Evolutionary conservation across 2,888 invertebrate species (phyloP).

Genomic region (Pycnomerus fuliginosus): DNA sequence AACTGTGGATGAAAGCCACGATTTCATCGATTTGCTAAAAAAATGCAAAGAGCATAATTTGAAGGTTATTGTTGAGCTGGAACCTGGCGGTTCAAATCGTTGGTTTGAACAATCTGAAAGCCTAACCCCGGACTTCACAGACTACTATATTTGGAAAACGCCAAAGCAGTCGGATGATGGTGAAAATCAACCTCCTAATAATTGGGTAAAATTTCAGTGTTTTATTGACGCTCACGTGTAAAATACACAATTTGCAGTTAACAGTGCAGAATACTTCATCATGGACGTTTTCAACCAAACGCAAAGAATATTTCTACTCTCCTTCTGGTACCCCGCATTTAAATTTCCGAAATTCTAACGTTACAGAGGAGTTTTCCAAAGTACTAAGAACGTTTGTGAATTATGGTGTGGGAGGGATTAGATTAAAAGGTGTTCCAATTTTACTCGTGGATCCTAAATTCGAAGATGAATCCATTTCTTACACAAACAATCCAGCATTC

Average conservation of each 20-base stretch:
- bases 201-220: slow-evolving; percentile 62
- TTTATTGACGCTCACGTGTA: not conserved
- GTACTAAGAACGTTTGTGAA: slow-evolving; percentile 71
- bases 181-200: slow-evolving; percentile 60
- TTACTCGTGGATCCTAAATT: slow-evolving; percentile 62
- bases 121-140: slow-evolving; percentile 60
- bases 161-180: slow-evolving; percentile 49
- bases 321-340: slow-evolving; percentile 79
- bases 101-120: slow-evolving; percentile 72
- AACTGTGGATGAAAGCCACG: slow-evolving; percentile 56
- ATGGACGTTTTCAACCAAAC: slow-evolving; percentile 67
- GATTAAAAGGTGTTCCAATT: slow-evolving; percentile 67
- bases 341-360: slow-evolving; percentile 71
- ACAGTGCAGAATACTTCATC: slow-evolving; percentile 57
- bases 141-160: slow-evolving; percentile 79
- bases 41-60: slow-evolving; percentile 58
- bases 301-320: slow-evolving; percentile 75
- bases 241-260: slow-evolving; percentile 37
- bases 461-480: slow-evolving; percentile 53
- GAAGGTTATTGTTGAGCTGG: slow-evolving; percentile 70
- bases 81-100: slow-evolving; percentile 70
- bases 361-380: slow-evolving; percentile 64
- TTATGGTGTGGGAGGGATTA: slow-evolving; percentile 79
- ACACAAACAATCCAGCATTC: slow-evolving; percentile 43
- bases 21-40: slow-evolving; percentile 53